Conservation (phyloP, 1,140 invertebrate species). For the Drosophila kanapiae region DNA sequence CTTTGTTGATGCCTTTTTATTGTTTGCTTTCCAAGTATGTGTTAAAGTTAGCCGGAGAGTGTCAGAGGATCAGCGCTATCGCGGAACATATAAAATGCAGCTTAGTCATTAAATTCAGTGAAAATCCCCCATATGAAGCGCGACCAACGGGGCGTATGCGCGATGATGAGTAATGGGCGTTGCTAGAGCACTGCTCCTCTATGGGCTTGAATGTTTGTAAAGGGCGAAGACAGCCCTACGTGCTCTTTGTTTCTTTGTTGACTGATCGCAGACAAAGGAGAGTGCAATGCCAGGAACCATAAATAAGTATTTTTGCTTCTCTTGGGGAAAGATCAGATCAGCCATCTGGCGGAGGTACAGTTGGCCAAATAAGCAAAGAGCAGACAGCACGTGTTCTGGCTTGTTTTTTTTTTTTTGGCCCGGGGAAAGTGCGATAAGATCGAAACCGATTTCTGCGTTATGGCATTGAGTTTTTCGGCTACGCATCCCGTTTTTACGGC, state of each 20-base stretch:
- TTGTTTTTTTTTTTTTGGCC: not conserved
- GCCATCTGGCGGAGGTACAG: constrained; percentile 51
- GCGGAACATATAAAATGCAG: constrained; percentile 10
- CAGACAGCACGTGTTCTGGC: constrained; percentile 25
- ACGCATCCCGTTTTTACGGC: constrained; percentile 34
- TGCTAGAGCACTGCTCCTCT: not conserved
- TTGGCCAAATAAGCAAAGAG: constrained; percentile 21
- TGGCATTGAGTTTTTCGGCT: constrained; percentile 37
- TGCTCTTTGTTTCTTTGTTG: constrained; percentile 45
- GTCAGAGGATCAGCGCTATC: constrained; percentile 34
- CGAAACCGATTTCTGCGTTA: constrained; percentile 11
- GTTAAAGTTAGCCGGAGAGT: constrained; percentile 53
- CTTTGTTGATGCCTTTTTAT: constrained; percentile 27
- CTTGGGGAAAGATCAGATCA: constrained; percentile 31
- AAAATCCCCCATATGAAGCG: constrained; percentile 10
- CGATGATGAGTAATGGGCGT: constrained; percentile 27
- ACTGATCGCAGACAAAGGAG: constrained; percentile 23
- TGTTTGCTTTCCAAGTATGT: constrained; percentile 51
- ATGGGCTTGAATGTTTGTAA: not conserved
- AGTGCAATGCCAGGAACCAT: constrained; percentile 10
- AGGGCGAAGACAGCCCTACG: constrained; percentile 27
- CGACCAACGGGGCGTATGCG: constrained; percentile 32
- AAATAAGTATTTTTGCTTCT: constrained; percentile 4
- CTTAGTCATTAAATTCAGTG: constrained; percentile 38
- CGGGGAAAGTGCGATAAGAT: constrained; percentile 51